A percentile compares a stretch with the other conserved stretches of the same genome.
These are phyloP conservation scores for Propsilocerus akamusi DNA, from an alignment of 1,140 invertebrate genomes.

Conservation along the genomic window DNA sequence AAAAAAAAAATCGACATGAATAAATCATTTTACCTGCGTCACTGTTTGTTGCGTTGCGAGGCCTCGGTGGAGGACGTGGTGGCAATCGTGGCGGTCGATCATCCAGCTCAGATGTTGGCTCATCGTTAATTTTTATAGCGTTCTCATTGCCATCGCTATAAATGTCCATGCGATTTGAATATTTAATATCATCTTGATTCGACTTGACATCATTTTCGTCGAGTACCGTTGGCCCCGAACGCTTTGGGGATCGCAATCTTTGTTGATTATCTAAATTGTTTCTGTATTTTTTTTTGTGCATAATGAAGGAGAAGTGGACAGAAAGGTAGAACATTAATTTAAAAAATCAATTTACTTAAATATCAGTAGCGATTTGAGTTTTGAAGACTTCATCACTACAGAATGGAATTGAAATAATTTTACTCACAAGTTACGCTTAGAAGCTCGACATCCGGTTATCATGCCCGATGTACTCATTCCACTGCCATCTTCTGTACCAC, in stretches of 20 bases:
- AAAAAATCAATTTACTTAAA: background rate
- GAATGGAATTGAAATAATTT: no score
- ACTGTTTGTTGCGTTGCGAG: background rate
- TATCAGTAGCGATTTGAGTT: no score
- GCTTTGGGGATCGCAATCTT: background rate
- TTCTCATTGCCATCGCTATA: background rate
- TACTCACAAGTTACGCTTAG: background rate
- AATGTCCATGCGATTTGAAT: constrained; percentile 1
- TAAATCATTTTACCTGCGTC: constrained; percentile 2
- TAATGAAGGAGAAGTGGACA: background rate
- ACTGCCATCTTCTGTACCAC: background rate
- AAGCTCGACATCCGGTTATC: background rate
- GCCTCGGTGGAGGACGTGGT: background rate
- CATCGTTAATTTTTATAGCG: background rate
- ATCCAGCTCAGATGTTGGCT: background rate
- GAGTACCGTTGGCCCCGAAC: background rate
- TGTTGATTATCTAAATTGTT: constrained; percentile 3
- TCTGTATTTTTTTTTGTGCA: background rate
- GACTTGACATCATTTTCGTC: background rate
- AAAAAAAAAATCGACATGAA: background rate
- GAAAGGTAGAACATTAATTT: constrained; percentile 2
- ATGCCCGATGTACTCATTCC: background rate
- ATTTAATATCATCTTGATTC: constrained; percentile 1
- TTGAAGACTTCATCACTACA: no score
- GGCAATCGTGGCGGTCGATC: background rate